Evolutionary conservation across 2,888 invertebrate genomes (phyloP), one percentile per base, ranked within the genome.

Genomic region (Scrobipalpa atriplicella): DNA sequence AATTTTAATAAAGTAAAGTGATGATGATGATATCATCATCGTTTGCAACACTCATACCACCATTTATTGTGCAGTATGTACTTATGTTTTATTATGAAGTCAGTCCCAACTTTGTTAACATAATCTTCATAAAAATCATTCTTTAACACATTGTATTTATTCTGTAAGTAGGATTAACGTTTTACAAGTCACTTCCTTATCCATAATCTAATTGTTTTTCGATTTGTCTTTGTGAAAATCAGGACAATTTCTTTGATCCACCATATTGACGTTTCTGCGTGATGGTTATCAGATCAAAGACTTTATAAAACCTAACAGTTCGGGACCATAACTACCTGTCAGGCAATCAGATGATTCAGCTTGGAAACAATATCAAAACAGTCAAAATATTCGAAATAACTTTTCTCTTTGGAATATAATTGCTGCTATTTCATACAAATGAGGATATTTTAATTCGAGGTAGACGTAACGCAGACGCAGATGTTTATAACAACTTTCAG

Each of bases 1-100:
- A 58, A 58, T 58, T 58, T 58, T 56, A 29, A 56, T 56, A 19
- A 52, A 56, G 19, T 29, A 56, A 56, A 38, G n/a, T 58, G 58
- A 58, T 58, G 58, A 58, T 58, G 58, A 38, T 58, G 16, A 18
- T 18, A 54, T 58, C 58, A 58, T 58, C 58, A 58, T 1, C 58
- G 38, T n/a, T 11, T 58, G 58, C 58, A 58, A n/a, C 16, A 38
- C 58, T 29, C 58, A 29, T n/a, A 16, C 38, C n/a, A 16, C 58
- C n/a, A 58, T 58, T 38, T 29, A 58, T 38, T 58, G 16, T 58
- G 38, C 58, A 58, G 58, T 58, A 38, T 36, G 36, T 16, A 16
- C 9, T 1, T 58, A 38, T 36, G 36, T 16, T 38, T 16, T 1
- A 58, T 58, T 38, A 38, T 29, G n/a, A 2, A 58, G 58, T 58